Evolutionary conservation across 2,797 vertebrate species (phyloP).

Genomic region (Atherinosoma microstoma): DNA sequence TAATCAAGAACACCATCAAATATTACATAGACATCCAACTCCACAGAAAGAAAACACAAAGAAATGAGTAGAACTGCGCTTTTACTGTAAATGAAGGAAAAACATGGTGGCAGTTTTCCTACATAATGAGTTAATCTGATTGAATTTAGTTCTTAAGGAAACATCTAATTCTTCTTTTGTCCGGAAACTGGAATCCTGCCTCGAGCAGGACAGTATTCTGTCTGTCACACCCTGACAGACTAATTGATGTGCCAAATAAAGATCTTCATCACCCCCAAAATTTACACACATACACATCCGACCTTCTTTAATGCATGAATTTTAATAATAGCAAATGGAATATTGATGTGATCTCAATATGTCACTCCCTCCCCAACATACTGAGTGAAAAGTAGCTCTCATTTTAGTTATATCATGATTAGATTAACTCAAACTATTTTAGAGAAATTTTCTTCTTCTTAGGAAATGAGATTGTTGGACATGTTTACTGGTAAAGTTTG

Average conservation of each 20-base stretch:
- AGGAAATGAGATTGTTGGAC: background rate
- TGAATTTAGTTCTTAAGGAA: background rate
- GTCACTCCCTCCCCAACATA: conserved; percentile 34
- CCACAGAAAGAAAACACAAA: background rate
- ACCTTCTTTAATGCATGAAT: conserved; percentile 30
- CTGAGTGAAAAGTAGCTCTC: conserved; percentile 32
- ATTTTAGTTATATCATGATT: conserved; percentile 16
- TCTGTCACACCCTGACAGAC: conserved; percentile 34
- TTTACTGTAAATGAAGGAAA: background rate
- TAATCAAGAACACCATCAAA: background rate
- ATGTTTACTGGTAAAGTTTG: background rate
- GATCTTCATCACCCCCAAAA: conserved; percentile 3
- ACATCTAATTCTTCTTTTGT: background rate
- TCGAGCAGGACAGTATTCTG: conserved; percentile 13
- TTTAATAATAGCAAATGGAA: conserved; percentile 58
- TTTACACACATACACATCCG: background rate
- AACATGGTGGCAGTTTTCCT: background rate
- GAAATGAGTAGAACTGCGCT: background rate
- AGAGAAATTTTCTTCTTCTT: conserved; percentile 7
- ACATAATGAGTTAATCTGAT: background rate
- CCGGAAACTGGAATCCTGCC: conserved; percentile 2
- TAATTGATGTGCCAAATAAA: conserved; percentile 59
- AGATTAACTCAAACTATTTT: conserved; percentile 28
- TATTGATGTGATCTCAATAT: conserved; percentile 65
- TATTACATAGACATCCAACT: background rate